Conservation (phyloP, 2,888 invertebrate genomes). For the Chrysotoxum bicinctum region DNA sequence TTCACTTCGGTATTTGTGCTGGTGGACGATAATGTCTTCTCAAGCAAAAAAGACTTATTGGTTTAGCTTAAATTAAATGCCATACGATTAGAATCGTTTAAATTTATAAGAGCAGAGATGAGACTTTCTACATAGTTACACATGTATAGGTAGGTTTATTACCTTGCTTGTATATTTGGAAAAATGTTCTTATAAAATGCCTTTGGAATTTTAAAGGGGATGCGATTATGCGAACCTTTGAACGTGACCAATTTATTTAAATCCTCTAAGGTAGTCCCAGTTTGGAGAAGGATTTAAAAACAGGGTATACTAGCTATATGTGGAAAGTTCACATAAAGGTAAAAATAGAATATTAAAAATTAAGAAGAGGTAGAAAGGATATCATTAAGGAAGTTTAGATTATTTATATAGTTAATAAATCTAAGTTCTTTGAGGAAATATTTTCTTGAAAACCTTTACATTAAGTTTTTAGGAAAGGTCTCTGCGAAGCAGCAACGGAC, state of each 20-base stretch:
- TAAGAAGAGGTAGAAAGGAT: too few species aligned
- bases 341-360: too few species aligned
- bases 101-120: neutral
- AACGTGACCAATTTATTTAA: conserved; percentile 27
- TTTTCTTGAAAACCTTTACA: too few species aligned
- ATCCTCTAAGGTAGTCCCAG: neutral
- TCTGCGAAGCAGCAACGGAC: too few species aligned
- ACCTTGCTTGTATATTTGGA: neutral
- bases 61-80: conserved; percentile 25
- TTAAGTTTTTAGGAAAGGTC: too few species aligned
- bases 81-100: conserved; percentile 15
- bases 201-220: neutral
- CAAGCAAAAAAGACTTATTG: conserved; percentile 20
- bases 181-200: neutral
- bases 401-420: too few species aligned
- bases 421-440: too few species aligned
- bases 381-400: too few species aligned
- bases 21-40: conserved; percentile 9
- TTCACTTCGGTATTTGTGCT: conserved; percentile 1
- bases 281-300: neutral
- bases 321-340: neutral
- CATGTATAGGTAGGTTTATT: neutral
- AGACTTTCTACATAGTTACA: neutral
- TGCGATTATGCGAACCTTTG: neutral
- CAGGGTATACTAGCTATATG: neutral